Percentiles rank a stretch among this genome's conserved stretches.
These are phyloP conservation scores for Aphaenogaster floridana DNA, from an alignment of 1,140 invertebrate genomes.

Conservation along the genomic window DNA sequence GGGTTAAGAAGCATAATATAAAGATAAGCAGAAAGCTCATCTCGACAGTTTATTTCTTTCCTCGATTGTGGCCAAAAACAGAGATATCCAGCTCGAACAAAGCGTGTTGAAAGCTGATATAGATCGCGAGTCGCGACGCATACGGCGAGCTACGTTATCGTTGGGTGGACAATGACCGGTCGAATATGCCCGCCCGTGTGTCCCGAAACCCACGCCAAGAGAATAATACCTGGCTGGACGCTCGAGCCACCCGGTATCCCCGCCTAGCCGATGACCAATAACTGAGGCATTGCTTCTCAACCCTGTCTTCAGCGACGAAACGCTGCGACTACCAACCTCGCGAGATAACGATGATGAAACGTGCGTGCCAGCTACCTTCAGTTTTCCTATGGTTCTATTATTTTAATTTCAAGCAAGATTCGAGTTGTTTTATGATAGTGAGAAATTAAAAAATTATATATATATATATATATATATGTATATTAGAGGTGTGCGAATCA, in stretches of 20 bases:
- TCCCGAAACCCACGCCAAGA: constrained; percentile 83
- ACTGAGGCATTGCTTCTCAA: constrained; percentile 24
- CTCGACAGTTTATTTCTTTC: not conserved
- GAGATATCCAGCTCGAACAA: not conserved
- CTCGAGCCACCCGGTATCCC: constrained; percentile 36
- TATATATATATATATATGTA: too few species aligned
- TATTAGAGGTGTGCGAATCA: too few species aligned
- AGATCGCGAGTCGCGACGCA: constrained; percentile 31
- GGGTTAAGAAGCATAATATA: not conserved
- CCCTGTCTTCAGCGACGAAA: not conserved
- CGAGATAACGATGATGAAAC: not conserved
- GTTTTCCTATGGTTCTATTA: not conserved
- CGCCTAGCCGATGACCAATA: constrained; percentile 70
- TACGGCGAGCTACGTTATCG: constrained; percentile 59
- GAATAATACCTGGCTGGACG: constrained; percentile 45
- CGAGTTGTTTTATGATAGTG: not conserved
- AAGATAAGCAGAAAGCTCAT: not conserved
- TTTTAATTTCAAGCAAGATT: not conserved
- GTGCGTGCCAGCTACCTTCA: not conserved
- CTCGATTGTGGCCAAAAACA: not conserved
- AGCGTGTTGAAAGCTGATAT: constrained; percentile 2
- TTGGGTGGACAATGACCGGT: constrained; percentile 83
- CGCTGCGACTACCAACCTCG: not conserved
- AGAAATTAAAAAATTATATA: not conserved
- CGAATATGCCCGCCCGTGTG: constrained; percentile 79